Conservation (phyloP, 2,113 vertebrate genomes). For the Azemiops feae region DNA sequence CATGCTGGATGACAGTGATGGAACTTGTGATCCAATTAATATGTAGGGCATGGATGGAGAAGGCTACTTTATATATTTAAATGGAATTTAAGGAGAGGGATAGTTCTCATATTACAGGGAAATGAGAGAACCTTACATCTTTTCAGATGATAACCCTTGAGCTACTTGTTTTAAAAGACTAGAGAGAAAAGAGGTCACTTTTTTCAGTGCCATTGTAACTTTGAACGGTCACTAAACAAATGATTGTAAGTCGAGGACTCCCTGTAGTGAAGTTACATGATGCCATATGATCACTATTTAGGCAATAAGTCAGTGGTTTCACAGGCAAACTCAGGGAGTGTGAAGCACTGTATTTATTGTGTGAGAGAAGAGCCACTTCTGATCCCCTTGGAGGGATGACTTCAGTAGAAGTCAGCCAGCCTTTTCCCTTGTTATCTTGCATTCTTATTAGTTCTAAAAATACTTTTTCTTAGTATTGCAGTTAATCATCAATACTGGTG, state of each 20-base stretch:
- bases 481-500: not conserved
- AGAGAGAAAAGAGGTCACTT: not conserved
- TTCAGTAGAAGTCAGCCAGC: not conserved
- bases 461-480: not conserved
- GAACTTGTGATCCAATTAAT: not conserved
- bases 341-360: not conserved
- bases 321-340: not conserved
- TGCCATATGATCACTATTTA: not conserved
- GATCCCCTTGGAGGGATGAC: not conserved
- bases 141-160: not conserved
- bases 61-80: not conserved
- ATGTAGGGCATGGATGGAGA: not conserved
- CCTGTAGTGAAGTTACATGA: not conserved
- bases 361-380: not conserved
- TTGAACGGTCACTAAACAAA: not conserved
- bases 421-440: not conserved
- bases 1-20: not conserved
- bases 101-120: not conserved
- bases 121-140: not conserved
- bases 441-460: not conserved
- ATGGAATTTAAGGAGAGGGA: not conserved
- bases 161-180: not conserved
- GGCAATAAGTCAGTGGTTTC: not conserved
- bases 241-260: not conserved
- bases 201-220: not conserved